These are phyloP conservation scores for Paracentrotus lividus DNA, from an alignment of 53 echinoderm and acorn worm genomes.

Conservation along the genomic window DNA sequence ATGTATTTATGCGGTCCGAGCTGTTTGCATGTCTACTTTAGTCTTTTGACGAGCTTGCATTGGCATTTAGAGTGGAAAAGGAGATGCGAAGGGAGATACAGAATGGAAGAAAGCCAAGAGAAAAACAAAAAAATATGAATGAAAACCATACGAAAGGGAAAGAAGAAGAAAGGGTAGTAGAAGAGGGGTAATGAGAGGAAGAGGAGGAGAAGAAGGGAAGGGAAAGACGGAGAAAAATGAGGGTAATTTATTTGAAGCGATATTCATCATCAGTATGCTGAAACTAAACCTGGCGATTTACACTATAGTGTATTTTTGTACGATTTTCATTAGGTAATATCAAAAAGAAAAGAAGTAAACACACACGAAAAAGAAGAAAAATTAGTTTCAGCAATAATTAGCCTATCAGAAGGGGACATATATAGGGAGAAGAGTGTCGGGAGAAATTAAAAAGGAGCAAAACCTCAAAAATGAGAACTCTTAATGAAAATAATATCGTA, in stretches of 20 bases:
- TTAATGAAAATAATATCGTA: too few relatives aligned
- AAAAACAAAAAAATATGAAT: neutral
- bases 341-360: neutral
- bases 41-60: slow-evolving; percentile 53
- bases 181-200: neutral
- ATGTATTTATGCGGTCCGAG: slow-evolving; percentile 63
- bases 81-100: slow-evolving; percentile 11
- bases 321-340: neutral
- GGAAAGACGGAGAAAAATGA: neutral
- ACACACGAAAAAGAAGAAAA: neutral
- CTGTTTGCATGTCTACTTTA: slow-evolving; percentile 65
- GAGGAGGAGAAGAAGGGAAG: neutral
- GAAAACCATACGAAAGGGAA: neutral
- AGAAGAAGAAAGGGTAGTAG: neutral
- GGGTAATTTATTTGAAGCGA: neutral
- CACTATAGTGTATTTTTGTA: neutral
- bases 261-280: neutral
- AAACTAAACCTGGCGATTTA: neutral
- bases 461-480: too few relatives aligned
- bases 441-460: too few relatives aligned
- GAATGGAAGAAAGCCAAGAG: neutral
- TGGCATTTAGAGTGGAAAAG: slow-evolving; percentile 29
- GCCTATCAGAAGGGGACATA: too few relatives aligned
- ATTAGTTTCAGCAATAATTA: too few relatives aligned
- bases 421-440: too few relatives aligned